Percentiles rank a stretch among this genome's conserved stretches.
Conservation (phyloP, 2,113 vertebrate species). For the Passer domesticus region DNA sequence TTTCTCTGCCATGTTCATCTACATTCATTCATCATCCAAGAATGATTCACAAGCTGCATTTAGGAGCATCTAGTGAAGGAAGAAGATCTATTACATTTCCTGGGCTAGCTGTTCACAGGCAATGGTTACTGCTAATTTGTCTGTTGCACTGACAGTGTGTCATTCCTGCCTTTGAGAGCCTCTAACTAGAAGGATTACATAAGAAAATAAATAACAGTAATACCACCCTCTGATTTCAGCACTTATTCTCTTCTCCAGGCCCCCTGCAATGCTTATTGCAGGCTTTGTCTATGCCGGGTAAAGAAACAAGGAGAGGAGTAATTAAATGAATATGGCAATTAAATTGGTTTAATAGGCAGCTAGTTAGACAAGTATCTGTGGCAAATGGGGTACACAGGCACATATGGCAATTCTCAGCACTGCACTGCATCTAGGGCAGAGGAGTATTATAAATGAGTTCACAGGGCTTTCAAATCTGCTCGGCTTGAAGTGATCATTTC, state of each 20-base stretch:
- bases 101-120: neutral
- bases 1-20: neutral
- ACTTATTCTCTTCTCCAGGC: conserved; percentile 41
- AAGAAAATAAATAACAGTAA: conserved; percentile 53
- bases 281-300: conserved; percentile 29
- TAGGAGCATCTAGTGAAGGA: neutral
- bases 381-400: neutral
- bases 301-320: conserved; percentile 13
- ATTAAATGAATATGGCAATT: conserved; percentile 26
- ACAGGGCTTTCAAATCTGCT: neutral
- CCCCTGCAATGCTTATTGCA: conserved; percentile 16
- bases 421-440: neutral
- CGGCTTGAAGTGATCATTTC: neutral
- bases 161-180: neutral
- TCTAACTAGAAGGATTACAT: conserved; percentile 15
- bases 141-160: neutral
- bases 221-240: conserved; percentile 57
- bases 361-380: neutral
- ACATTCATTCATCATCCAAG: neutral
- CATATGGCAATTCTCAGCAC: conserved; percentile 5
- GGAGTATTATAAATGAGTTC: conserved; percentile 4
- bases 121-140: conserved; percentile 11
- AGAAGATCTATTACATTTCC: conserved; percentile 20
- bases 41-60: neutral
- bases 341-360: conserved; percentile 28